Base-by-base conservation (phyloP, 1,140 invertebrate species). In the Delia radicum region DNA sequence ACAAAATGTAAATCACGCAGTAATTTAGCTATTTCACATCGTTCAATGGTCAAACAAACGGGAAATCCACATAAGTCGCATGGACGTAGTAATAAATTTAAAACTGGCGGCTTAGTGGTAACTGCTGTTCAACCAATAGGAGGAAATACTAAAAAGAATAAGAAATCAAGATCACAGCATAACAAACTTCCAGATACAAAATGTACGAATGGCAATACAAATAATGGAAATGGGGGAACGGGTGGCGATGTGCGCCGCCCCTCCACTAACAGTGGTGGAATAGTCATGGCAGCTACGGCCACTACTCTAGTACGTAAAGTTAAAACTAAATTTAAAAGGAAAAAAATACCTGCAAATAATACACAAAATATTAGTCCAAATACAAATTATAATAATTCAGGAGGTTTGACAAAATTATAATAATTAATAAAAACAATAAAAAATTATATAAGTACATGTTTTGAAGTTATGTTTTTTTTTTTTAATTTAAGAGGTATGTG, bases 71-170 rank as follows among this genome's bases (percentile, higher is more conserved):
- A 21, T 4, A 77, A 48, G 62, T 21, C 10, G 2, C 62, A 63
- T 69, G 13, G 27, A 21, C 73, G 33, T 3, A 37, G 37, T 75
- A 87, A 82, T 77, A 88, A 88, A 76, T 90, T 91, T 78, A 88
- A 88, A 79, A 91, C 91, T 79, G 85, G 88, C 75, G 89, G 89
- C n/a, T 86, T 89, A 78, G 89, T 90, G 3, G 87, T 89, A 18
- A 90, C 89, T 21, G 89, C 88, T 8, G 86, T 89, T 3, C 85
- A 84, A 46, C 76, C 2, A 12, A n/a, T 3, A 73, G 37, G 12
- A 15, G 4, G 37, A 3, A 10, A 15, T 42, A 10, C 7, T 24
- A 67, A 77, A 65, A 75, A 29, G 27, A 61, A 48, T 63, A 61
- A 77, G 37, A 46, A 33, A 63, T 24, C 73, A 55, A 74, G 48